These are phyloP conservation scores for Aporrectodea caliginosa DNA, from an alignment of 1,140 invertebrate species.

Conservation along the genomic window DNA sequence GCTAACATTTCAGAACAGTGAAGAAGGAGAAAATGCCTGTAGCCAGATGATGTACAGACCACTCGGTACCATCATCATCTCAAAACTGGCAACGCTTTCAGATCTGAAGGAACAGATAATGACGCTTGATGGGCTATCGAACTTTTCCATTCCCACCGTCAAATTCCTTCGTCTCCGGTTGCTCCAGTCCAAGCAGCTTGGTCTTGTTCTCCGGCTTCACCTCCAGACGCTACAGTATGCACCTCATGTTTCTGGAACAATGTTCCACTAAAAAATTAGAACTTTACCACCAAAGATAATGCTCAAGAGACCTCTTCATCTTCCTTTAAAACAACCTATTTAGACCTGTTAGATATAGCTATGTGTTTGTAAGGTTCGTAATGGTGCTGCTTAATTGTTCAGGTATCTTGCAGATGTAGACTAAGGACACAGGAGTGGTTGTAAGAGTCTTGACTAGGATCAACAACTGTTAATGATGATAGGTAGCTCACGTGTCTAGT, in stretches of 20 bases:
- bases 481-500: no score
- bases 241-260: not conserved
- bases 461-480: no score
- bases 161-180: conserved; percentile 42
- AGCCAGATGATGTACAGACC: conserved; percentile 20
- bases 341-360: no score
- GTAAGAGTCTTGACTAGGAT: no score
- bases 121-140: conserved; percentile 36
- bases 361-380: no score
- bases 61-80: conserved; percentile 43
- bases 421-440: no score
- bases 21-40: not conserved
- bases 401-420: no score
- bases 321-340: no score
- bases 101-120: conserved; percentile 44
- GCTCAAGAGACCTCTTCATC: no score
- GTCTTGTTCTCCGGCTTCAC: conserved; percentile 37
- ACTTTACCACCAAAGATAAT: no score
- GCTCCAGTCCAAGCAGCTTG: conserved; percentile 35
- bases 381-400: no score
- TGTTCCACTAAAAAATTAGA: no score
- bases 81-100: conserved; percentile 37
- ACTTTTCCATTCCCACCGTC: conserved; percentile 35
- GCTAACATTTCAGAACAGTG: not conserved
- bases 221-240: conserved; percentile 42